phyloP scores from a whole-genome alignment of 2,797 vertebrate genomes.

The Delichon dasypus region DNA sequence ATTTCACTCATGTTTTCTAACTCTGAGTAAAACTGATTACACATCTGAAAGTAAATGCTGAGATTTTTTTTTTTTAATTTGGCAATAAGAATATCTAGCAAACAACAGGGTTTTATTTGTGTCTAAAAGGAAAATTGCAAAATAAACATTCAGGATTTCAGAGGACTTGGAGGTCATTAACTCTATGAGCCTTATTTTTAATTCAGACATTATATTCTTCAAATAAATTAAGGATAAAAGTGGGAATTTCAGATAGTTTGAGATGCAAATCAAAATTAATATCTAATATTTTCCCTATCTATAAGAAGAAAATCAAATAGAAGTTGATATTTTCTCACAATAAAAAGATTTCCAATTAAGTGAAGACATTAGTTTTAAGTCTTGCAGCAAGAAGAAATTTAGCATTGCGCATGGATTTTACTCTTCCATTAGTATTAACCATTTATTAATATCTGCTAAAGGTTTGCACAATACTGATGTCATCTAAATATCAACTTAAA shows the following conservation, averaged over 20 bases:
- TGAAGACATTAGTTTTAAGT: neutral
- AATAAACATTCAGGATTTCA: neutral
- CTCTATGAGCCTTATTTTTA: neutral
- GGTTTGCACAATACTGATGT: neutral
- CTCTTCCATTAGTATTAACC: neutral
- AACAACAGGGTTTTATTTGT: neutral
- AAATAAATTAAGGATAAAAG: neutral
- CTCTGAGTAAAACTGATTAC: neutral
- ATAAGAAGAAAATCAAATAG: neutral
- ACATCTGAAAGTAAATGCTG: neutral
- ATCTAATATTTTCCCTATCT: neutral
- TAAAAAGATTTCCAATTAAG: neutral
- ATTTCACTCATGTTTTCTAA: neutral
- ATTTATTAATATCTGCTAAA: neutral
- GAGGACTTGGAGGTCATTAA: neutral
- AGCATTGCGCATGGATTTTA: neutral
- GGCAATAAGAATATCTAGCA: neutral
- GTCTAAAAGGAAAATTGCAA: neutral
- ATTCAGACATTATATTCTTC: neutral
- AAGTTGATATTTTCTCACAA: neutral
- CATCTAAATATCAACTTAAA: neutral
- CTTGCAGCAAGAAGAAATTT: neutral
- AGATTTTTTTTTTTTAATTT: neutral
- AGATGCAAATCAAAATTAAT: neutral
- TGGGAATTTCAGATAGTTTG: neutral